phyloP scores from a whole-genome alignment of 1,140 invertebrate species.

The Bombus haemorrhoidalis region DNA sequence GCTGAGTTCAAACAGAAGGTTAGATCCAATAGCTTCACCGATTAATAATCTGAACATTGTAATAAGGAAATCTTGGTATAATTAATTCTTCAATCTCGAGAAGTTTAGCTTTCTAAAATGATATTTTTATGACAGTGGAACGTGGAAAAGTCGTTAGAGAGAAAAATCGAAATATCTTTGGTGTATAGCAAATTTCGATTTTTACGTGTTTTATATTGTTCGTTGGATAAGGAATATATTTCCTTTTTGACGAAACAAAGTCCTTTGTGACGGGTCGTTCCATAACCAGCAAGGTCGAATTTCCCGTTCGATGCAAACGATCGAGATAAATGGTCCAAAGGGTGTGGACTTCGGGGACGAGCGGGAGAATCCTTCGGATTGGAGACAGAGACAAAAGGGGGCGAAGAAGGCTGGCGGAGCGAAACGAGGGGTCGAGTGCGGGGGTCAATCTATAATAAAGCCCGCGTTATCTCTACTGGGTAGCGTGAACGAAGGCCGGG shows the following conservation, averaged over 20 bases:
- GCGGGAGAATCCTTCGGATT: slow-evolving; percentile 55
- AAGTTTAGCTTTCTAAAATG: no score
- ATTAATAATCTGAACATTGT: slow-evolving; percentile 22
- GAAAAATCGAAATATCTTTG: no score
- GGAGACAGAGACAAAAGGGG: slow-evolving; percentile 55
- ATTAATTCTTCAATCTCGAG: not conserved
- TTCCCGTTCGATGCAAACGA: slow-evolving; percentile 76
- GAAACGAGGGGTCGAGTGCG: slow-evolving; percentile 74
- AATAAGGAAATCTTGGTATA: not conserved
- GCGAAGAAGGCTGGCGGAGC: slow-evolving; percentile 49
- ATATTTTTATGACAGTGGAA: no score
- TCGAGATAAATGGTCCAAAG: slow-evolving; percentile 77
- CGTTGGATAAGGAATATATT: not conserved
- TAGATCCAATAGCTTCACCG: not conserved
- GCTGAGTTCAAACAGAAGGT: no score
- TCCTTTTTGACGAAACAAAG: slow-evolving; percentile 6
- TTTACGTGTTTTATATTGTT: not conserved
- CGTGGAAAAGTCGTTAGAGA: no score
- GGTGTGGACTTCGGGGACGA: slow-evolving; percentile 57
- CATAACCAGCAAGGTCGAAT: slow-evolving; percentile 13
- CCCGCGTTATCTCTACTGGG: slow-evolving; percentile 76
- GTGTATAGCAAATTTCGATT: no score
- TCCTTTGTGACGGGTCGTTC: not conserved
- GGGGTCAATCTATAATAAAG: slow-evolving; percentile 82
- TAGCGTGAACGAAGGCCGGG: slow-evolving; percentile 77